Conservation (phyloP, 2,797 vertebrate genomes). For the Gallinago solitaria region DNA sequence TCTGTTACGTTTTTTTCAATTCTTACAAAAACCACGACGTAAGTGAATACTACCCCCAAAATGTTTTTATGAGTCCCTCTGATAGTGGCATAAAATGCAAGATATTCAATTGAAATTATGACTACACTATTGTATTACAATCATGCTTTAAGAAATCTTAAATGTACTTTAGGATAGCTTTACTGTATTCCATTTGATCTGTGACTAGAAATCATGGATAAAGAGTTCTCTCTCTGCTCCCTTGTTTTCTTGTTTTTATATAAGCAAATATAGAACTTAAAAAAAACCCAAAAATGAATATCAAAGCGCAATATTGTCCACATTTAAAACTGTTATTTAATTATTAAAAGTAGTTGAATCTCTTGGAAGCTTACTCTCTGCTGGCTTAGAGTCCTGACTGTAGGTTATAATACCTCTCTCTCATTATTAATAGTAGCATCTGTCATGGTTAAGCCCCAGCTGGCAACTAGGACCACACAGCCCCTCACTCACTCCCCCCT, state of each 20-base stretch:
- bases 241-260: not conserved
- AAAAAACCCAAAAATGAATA: not conserved
- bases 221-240: not conserved
- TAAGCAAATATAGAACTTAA: not conserved
- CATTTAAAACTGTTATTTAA: not conserved
- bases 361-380: not conserved
- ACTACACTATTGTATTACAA: not conserved
- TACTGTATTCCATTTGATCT: not conserved
- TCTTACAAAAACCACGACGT: accelerated
- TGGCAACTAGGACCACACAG: not conserved
- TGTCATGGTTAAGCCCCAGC: not conserved
- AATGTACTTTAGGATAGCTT: not conserved
- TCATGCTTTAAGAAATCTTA: not conserved
- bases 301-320: not conserved
- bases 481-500: not conserved
- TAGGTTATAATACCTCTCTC: not conserved
- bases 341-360: not conserved
- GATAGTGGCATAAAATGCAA: not conserved
- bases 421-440: not conserved
- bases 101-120: not conserved
- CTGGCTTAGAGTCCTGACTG: not conserved
- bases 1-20: not conserved
- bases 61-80: not conserved
- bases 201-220: not conserved
- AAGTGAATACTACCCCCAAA: not conserved